Evolutionary conservation across 2,113 vertebrate genomes (phyloP), one percentile per base, ranked within the genome.

Genomic region (Octodon degus): DNA sequence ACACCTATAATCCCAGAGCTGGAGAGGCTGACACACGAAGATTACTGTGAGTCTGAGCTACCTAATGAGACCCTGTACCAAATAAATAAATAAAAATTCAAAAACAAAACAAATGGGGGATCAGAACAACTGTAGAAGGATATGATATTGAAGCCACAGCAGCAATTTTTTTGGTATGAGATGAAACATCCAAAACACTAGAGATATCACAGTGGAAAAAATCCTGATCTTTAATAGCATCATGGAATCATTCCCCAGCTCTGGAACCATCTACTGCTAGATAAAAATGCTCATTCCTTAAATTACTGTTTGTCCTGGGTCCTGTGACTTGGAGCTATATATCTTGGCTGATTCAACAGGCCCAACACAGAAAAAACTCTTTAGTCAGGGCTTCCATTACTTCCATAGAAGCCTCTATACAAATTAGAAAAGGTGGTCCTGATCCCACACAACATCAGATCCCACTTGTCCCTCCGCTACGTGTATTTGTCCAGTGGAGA

Each of bases 101-200:
- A 58, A 58, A 58, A 58, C 25, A 50, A 11, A 12, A 81, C 25
- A 65, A 60, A 27, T 68, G 13, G 30, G 11, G 20, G 4, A 68
- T 86, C 60, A n/a, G 76, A 17, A 37, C 4, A 76, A 62, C 32
- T 86, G 9, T 5, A 79, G 72, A 62, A 94, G n/a, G 55, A 87
- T 87, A 55, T 60, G 68, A 90, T 84, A 53, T 34, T 79, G 53
- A 86, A 67, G 47, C 27, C 37, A 4, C 63, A 84, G 55, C 62
- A 86, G 27, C 76, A 79, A 81, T 92, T 86, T 70, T 86, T 14
- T 95, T 79, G 88, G 60, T 20, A 65, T 82, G 32, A 85, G 40
- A 85, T 86, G 43, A 43, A 92, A 62, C n/a, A 82, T n/a, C 63
- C 22, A 86, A 77, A 16, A 89, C 22, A 82, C 22, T 40, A 11